Percentiles rank a stretch among this genome's conserved stretches.
These are phyloP conservation scores for Amphipyra berbera DNA, from an alignment of 2,888 invertebrate genomes.

Conservation along the genomic window DNA sequence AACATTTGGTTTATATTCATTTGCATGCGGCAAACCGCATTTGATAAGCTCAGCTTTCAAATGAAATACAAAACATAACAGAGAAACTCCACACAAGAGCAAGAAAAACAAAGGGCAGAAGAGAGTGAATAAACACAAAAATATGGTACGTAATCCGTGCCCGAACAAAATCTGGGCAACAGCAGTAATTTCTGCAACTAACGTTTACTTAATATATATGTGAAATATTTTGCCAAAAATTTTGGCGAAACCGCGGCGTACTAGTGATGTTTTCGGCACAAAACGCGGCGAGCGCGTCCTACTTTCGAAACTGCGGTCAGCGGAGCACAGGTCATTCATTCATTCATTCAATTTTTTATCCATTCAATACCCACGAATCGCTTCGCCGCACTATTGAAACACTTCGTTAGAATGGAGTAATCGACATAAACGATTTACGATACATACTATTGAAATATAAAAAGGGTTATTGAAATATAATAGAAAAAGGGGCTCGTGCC, in stretches of 20 bases:
- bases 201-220: conserved; percentile 33
- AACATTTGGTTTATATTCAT: conserved; percentile 51
- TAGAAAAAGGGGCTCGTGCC: no score
- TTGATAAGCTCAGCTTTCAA: conserved; percentile 40
- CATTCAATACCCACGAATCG: conserved; percentile 50
- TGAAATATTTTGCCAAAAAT: conserved; percentile 43
- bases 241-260: conserved; percentile 24
- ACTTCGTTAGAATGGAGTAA: conserved; percentile 29
- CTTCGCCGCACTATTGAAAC: conserved; percentile 29
- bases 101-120: conserved; percentile 40
- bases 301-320: conserved; percentile 77
- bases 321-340: conserved; percentile 72
- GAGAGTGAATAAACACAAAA: conserved; percentile 26
- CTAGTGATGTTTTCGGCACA: conserved; percentile 51
- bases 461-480: no score
- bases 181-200: conserved; percentile 41
- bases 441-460: conserved; percentile 9
- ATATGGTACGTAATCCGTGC: conserved; percentile 38
- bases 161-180: conserved; percentile 52
- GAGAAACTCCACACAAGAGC: conserved; percentile 31
- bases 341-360: conserved; percentile 57
- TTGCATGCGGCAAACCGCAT: conserved; percentile 50
- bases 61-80: conserved; percentile 46
- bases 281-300: conserved; percentile 68
- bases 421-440: conserved; percentile 15